Conservation (phyloP, 2,888 invertebrate genomes). For the Himalopsyche japonica region DNA sequence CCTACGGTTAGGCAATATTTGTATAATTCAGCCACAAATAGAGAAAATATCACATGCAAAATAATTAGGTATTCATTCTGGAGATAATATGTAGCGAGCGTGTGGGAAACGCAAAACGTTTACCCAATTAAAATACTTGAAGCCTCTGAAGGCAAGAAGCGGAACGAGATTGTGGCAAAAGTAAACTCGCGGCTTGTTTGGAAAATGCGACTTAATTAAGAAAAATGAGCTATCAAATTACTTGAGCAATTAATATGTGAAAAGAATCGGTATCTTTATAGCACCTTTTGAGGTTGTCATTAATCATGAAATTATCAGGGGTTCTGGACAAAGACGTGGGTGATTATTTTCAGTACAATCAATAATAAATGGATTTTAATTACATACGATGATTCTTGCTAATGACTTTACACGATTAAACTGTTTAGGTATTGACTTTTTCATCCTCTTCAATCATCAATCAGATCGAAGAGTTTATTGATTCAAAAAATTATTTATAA, state of each 20-base stretch:
- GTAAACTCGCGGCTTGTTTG: slow-evolving; percentile 5
- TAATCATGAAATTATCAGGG: background rate
- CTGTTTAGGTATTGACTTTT: no score
- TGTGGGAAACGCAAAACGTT: background rate
- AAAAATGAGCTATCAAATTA: slow-evolving; percentile 2
- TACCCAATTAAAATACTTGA: background rate
- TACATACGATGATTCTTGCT: background rate
- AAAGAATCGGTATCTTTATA: background rate
- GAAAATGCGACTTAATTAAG: slow-evolving; percentile 15
- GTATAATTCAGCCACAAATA: no score
- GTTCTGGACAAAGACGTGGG: background rate
- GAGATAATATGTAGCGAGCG: background rate
- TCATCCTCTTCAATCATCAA: no score
- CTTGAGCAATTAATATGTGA: background rate
- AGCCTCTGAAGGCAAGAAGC: background rate
- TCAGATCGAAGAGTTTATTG: no score
- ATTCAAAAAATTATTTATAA: no score
- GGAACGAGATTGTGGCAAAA: background rate
- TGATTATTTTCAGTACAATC: background rate
- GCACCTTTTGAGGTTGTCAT: background rate
- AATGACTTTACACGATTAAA: no score
- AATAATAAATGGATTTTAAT: background rate
- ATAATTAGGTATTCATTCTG: no score
- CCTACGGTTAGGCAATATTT: no score
- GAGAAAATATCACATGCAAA: no score